Base-by-base conservation (phyloP, 2,113 vertebrate species). In the Oxygymnocypris stewartii region DNA sequence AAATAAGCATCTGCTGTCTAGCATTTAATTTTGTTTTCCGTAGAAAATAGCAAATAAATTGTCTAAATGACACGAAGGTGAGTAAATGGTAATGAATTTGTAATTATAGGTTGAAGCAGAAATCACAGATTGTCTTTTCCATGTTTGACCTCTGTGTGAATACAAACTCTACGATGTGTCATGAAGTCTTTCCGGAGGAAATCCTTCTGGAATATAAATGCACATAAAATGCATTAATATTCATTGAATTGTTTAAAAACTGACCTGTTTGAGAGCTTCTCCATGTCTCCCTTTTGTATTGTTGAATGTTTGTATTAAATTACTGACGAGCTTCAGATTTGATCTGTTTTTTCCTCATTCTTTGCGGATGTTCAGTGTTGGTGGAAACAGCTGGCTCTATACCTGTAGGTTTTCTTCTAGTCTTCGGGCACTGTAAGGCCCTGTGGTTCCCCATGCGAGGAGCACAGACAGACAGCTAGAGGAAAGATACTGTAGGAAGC, bases 391-490 rank as follows among this genome's bases (percentile, higher is more conserved):
- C 47, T 51, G 75, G 7, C n/a, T 18, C 10, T 57, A 78, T 31
- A 51, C 54, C 4, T 16, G 47, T 31, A 77, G 47, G 25, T 54
- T 78, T 78, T 5, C 49, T 18, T 77, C 69, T 37, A 35, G 47
- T 35, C 28, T 79, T 79, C 1, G 35, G 44, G 16, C 49, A 6
- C 9, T 57, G 16, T 37, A 79, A 42, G 37, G 9, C 40, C 71
- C 11, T 42, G 1, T 74, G 71, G 49, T 28, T 16, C 42, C 44
- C 74, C 13, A 31, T 18, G 47, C 23, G 51, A 59, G 51, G 35
- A 79, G 35, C 10, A n/a, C 16, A 16, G 78, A n/a, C 31, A 57
- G 82, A 84, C 49, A 44, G 73, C 78, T 61, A 10, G 54, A 40
- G 51, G 63, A 69, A 12, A 25, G 4, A 54, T 49, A 49, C 23